phyloP scores from a whole-genome alignment of 2,888 invertebrate genomes.

The Agrochola macilenta region DNA sequence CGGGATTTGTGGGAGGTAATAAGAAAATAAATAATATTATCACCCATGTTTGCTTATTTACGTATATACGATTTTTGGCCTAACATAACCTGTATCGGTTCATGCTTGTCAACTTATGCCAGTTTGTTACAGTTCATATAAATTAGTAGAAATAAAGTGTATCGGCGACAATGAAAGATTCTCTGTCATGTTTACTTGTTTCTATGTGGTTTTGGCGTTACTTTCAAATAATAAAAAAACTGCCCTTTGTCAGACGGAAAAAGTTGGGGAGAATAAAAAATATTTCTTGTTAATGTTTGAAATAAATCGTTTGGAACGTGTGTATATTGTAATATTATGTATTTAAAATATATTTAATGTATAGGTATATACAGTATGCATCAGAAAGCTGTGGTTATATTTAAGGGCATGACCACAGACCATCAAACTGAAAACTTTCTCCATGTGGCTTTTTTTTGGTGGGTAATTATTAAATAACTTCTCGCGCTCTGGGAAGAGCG shows the following conservation, averaged over 20 bases:
- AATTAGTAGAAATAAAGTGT: too few species aligned
- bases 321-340: conserved; percentile 21
- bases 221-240: neutral
- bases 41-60: neutral
- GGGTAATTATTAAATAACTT: too few species aligned
- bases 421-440: too few species aligned
- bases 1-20: neutral
- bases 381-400: neutral
- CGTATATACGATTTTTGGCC: neutral
- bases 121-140: neutral
- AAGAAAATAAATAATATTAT: neutral
- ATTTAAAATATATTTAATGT: conserved; percentile 23
- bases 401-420: neutral
- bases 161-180: neutral
- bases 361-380: conserved; percentile 7
- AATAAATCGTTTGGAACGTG: conserved; percentile 34
- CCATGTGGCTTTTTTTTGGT: too few species aligned
- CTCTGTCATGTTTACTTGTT: neutral
- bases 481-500: too few species aligned
- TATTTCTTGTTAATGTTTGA: conserved; percentile 48
- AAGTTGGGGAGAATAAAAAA: conserved; percentile 20
- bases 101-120: neutral
- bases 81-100: neutral
- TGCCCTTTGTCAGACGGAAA: conserved; percentile 26
- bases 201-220: neutral